phyloP scores from a whole-genome alignment of 2,888 invertebrate species.

The Spisula subtruncata region DNA sequence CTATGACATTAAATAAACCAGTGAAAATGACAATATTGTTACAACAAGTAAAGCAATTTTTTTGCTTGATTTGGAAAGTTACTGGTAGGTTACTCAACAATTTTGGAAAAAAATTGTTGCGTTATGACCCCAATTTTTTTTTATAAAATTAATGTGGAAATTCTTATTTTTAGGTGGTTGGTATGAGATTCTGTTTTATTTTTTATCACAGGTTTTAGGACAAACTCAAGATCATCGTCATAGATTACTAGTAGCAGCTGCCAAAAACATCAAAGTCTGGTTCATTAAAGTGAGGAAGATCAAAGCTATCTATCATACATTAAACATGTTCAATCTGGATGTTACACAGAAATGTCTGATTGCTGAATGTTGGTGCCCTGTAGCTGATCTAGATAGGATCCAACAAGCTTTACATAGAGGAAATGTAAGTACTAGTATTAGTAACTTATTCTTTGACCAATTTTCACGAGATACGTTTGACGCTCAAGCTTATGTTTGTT shows the following conservation, averaged over 20 bases:
- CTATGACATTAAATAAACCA: no score
- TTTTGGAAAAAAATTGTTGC: no score
- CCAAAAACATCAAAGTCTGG: constrained; percentile 99
- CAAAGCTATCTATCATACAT: constrained; percentile 99
- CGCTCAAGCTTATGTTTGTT: no score
- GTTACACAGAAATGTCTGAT: constrained; percentile 99
- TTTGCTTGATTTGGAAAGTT: no score
- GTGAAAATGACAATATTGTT: no score
- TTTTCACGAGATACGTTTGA: no score
- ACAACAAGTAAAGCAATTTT: no score
- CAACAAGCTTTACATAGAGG: constrained; percentile 97
- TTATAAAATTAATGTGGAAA: no score
- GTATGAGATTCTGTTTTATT: background rate
- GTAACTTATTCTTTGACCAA: no score
- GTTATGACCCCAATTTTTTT: no score
- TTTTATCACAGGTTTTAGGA: constrained; percentile 83
- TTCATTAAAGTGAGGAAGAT: constrained; percentile 98
- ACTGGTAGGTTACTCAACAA: no score
- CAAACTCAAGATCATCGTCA: constrained; percentile 96
- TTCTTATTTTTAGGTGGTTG: no score
- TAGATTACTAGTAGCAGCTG: constrained; percentile 98
- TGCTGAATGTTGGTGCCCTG: constrained; percentile 99
- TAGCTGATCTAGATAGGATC: constrained; percentile 96
- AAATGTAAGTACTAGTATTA: constrained; percentile 94
- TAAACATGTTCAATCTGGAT: constrained; percentile 99